Base-by-base conservation (phyloP, 2,888 invertebrate species). In the Acrocyrtus sp. region DNA sequence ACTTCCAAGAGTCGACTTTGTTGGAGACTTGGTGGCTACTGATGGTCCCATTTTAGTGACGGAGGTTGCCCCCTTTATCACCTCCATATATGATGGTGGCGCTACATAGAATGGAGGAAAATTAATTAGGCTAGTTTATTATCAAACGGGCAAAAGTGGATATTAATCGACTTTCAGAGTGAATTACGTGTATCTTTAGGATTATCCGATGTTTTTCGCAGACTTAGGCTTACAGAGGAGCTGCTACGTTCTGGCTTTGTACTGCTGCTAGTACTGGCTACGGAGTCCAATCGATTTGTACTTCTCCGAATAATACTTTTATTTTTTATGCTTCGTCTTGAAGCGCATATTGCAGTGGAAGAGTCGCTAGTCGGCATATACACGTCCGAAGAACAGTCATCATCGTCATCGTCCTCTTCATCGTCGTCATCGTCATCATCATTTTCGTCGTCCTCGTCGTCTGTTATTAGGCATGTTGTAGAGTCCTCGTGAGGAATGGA, bases 11-110 rank as follows among this genome's bases (percentile, higher is more conserved):
- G 15, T 53, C 8, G 45, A 51, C 50, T 29, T 24, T 8, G 21
- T 41, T 12, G 58, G 68, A 1, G 60, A 60, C 57, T 69, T 15
- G 51, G 24, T n/a, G n/a, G n/a, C n/a, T n/a, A n/a, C n/a, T 17
- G 50, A 27, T 69, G 58, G 54, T 61, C 60, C 68, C 65, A 56
- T 62, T 43, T 58, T 65, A n/a, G 21, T 48, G 27, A 53, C 22
- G 57, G 74, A 53, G 8, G 67, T 41, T 26, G 68, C 21, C n/a
- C 63, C 63, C 50, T 69, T 68, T 1, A 76, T 67, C 2, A 68
- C 76, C 24, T 76, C 76, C 72, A 72, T 67, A 60, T 76, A 76
- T 1, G 74, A 74, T 43, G 76, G 76, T 39, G 76, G 76, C 8
- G 76, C 76, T 76, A 57, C 5, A 34, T n/a, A 61, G 27, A 34